A percentile compares a stretch with the other conserved stretches of the same genome.
Conservation (phyloP, 2,113 vertebrate genomes). For the Hucho hucho region DNA sequence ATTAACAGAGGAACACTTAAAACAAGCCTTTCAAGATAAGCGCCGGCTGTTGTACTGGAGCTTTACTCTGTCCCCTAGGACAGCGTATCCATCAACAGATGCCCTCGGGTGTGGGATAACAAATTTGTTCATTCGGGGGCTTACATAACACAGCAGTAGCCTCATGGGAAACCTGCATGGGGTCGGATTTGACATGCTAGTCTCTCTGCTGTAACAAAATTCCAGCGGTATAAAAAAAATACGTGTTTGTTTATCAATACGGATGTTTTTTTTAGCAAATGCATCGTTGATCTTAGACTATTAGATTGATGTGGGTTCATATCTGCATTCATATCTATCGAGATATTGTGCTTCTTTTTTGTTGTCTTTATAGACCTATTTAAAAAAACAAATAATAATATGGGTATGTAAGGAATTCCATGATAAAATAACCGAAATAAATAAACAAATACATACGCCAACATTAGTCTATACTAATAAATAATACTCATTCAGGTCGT, state of each 20-base stretch:
- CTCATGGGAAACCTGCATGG: slow-evolving; percentile 46
- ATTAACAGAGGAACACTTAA: slow-evolving; percentile 66
- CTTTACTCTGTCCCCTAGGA: slow-evolving; percentile 64
- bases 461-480: no score
- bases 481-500: no score
- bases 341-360: slow-evolving; percentile 9
- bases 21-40: slow-evolving; percentile 72
- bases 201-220: slow-evolving; percentile 43
- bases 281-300: neutral
- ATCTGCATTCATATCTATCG: slow-evolving; percentile 33
- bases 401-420: neutral
- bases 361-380: no score
- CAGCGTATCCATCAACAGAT: slow-evolving; percentile 73
- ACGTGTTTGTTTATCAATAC: neutral
- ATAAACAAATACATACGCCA: no score
- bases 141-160: slow-evolving; percentile 68
- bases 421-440: no score
- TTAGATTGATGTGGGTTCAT: neutral
- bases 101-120: slow-evolving; percentile 70
- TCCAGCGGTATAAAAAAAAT: slow-evolving; percentile 31
- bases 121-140: slow-evolving; percentile 71
- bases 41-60: slow-evolving; percentile 62
- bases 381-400: neutral
- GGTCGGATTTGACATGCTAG: slow-evolving; percentile 52
- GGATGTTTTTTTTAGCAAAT: neutral